Conservation (phyloP, 2,888 invertebrate genomes). For the Lysandra coridon region DNA sequence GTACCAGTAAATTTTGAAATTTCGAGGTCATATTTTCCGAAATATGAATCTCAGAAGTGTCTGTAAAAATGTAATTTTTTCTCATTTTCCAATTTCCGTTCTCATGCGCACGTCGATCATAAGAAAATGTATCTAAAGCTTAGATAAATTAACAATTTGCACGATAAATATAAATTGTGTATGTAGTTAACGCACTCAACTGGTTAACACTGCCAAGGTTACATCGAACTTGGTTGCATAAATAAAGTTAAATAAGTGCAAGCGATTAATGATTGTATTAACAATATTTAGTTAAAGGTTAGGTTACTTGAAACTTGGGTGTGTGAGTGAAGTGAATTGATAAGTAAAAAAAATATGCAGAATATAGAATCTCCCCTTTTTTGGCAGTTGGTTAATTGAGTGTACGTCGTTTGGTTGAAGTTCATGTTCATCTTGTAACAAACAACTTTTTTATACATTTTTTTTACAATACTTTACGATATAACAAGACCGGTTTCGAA, state of each 20-base stretch:
- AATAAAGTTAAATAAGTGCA: neutral
- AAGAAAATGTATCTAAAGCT: neutral
- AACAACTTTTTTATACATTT: neutral
- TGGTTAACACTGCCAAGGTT: neutral
- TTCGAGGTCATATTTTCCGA: too few relatives aligned
- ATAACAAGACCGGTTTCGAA: neutral
- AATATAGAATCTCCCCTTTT: neutral
- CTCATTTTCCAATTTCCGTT: too few relatives aligned
- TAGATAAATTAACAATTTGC: neutral
- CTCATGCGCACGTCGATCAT: neutral
- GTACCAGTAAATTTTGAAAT: too few relatives aligned
- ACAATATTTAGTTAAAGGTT: neutral
- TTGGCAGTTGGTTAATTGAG: neutral
- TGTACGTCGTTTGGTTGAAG: neutral
- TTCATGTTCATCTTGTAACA: neutral
- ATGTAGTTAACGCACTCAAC: neutral
- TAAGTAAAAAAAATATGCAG: too few relatives aligned
- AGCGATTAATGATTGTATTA: neutral
- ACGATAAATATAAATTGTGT: neutral
- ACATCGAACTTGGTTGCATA: neutral
- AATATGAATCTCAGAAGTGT: too few relatives aligned
- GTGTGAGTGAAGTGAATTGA: neutral
- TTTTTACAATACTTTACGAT: neutral
- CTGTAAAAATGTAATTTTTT: too few relatives aligned
- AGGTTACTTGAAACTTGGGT: neutral